Conservation (phyloP, 2,113 vertebrate species). For the Pteronura brasiliensis region DNA sequence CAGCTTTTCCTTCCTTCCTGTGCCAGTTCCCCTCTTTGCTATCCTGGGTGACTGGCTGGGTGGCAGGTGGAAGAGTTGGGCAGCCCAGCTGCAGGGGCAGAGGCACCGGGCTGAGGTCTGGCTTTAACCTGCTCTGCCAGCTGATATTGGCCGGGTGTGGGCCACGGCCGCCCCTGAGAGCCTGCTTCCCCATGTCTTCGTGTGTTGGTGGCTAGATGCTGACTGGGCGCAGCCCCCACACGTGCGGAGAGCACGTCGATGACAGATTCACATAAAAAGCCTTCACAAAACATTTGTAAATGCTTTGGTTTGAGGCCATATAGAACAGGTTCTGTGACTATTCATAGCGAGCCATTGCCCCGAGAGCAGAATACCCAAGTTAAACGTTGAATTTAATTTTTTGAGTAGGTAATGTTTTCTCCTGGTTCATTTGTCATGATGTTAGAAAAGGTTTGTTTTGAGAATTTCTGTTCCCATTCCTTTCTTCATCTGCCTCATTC, state of each 20-base stretch:
- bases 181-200: fast-evolving
- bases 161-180: not conserved
- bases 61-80: not conserved
- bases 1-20: not conserved
- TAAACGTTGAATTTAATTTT: not conserved
- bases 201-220: fast-evolving
- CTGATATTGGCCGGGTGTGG: not conserved
- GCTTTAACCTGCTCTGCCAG: not conserved
- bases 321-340: not conserved
- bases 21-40: not conserved
- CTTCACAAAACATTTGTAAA: not conserved
- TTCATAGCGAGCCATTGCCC: fast-evolving
- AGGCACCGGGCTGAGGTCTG: not conserved
- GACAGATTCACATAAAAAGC: not conserved
- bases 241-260: fast-evolving
- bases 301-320: not conserved
- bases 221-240: fast-evolving
- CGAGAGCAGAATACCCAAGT: not conserved
- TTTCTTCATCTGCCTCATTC: not conserved
- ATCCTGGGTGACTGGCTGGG: not conserved
- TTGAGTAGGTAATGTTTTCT: not conserved
- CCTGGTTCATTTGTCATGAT: not conserved
- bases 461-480: not conserved
- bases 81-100: not conserved
- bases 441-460: not conserved